phyloP scores from a whole-genome alignment of 2,888 invertebrate genomes.

The Isoperla grammatica region DNA sequence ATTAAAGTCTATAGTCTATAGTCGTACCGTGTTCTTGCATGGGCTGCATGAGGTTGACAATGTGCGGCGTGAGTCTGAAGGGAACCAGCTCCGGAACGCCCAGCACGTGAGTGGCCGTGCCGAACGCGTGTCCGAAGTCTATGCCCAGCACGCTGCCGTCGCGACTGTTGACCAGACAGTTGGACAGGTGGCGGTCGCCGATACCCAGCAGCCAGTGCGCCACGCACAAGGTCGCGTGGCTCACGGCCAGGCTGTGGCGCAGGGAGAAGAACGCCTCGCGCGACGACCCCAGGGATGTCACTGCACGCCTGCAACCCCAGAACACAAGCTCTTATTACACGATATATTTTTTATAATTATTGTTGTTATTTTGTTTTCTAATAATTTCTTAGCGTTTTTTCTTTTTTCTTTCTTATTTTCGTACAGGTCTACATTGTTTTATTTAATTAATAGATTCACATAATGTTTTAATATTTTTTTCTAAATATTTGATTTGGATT shows the following conservation, averaged over 20 bases:
- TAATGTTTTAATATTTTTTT: too few relatives aligned
- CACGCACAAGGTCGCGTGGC: conserved; percentile 57
- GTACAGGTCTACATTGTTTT: too few relatives aligned
- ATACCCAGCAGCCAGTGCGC: conserved; percentile 68
- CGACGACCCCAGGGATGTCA: conserved; percentile 49
- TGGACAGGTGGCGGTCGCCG: conserved; percentile 69
- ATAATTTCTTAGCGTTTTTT: too few relatives aligned
- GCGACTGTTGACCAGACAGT: conserved; percentile 52
- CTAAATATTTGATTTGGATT: too few relatives aligned
- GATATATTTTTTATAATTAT: too few relatives aligned
- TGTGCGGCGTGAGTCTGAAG: conserved; percentile 64
- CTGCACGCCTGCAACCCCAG: conserved; percentile 45
- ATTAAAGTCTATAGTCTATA: too few relatives aligned
- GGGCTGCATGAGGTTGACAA: conserved; percentile 57
- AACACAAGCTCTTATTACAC: too few relatives aligned
- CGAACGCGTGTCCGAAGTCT: conserved; percentile 72
- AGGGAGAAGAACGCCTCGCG: conserved; percentile 57
- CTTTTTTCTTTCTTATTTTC: too few relatives aligned
- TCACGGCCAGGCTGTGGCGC: conserved; percentile 53
- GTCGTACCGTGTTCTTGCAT: conserved; percentile 45
- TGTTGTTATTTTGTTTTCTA: too few relatives aligned
- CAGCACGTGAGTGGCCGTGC: conserved; percentile 55
- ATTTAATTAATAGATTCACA: too few relatives aligned
- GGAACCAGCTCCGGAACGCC: conserved; percentile 66
- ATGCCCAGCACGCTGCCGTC: conserved; percentile 57